Conservation (phyloP, 1,140 invertebrate species). For the Atta colombica region DNA sequence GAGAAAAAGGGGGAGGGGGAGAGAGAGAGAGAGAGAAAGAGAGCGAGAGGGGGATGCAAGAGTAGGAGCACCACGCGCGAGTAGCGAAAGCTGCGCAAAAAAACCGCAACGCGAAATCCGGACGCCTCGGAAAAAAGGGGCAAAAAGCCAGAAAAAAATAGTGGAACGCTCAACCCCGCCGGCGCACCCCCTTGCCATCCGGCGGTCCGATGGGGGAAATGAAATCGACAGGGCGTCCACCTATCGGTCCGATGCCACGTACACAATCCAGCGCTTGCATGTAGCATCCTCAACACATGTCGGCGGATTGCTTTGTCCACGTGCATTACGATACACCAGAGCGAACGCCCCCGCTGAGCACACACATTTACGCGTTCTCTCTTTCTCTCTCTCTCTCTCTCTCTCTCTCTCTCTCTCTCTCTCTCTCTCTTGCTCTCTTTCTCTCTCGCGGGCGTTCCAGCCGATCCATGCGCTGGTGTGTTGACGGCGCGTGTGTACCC, state of each 20-base stretch:
- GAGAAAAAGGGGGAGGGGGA: background rate
- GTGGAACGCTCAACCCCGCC: conserved; percentile 67
- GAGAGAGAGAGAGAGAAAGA: no score
- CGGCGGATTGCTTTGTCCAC: conserved; percentile 66
- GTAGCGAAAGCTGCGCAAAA: conserved; percentile 76
- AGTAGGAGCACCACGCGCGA: conserved; percentile 51
- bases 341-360: conserved; percentile 34
- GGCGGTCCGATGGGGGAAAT: conserved; percentile 70
- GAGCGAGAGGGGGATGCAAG: background rate
- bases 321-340: conserved; percentile 71
- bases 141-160: conserved; percentile 77
- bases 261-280: conserved; percentile 71
- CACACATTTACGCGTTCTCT: background rate
- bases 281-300: conserved; percentile 67
- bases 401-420: background rate
- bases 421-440: background rate
- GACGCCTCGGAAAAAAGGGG: conserved; percentile 72
- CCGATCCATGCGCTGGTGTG: conserved; percentile 61
- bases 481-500: conserved; percentile 70
- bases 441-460: conserved; percentile 2
- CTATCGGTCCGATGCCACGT: conserved; percentile 80
- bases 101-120: conserved; percentile 75
- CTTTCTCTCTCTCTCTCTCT: background rate
- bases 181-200: conserved; percentile 34
- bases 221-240: conserved; percentile 84